Conservation (phyloP, 1,140 invertebrate species). For the Cheumatopsyche charites region DNA sequence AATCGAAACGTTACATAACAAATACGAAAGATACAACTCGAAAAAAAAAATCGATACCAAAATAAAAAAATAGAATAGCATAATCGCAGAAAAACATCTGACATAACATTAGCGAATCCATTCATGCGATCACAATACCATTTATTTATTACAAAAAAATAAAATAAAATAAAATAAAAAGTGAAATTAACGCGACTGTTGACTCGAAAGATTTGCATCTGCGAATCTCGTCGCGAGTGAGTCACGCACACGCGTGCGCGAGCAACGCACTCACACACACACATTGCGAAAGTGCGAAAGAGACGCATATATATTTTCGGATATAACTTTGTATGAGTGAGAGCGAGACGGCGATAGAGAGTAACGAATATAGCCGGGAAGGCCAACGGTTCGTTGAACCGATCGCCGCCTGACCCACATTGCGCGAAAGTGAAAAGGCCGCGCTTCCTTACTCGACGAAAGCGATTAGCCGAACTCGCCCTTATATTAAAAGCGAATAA, state of each 20-base stretch:
- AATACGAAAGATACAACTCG: no score
- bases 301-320: conserved; percentile 46
- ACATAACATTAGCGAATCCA: not conserved
- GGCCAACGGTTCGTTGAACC: conserved; percentile 62
- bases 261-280: not conserved
- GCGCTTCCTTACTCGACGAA: conserved; percentile 35
- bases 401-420: conserved; percentile 59
- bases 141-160: not conserved
- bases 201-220: not conserved
- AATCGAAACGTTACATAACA: no score
- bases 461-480: not conserved
- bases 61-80: not conserved
- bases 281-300: not conserved
- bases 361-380: conserved; percentile 61
- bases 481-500: not conserved
- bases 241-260: no score
- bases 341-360: conserved; percentile 58
- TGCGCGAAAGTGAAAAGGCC: conserved; percentile 60
- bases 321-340: conserved; percentile 50
- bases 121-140: not conserved
- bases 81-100: not conserved
- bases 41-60: no score
- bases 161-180: not conserved
- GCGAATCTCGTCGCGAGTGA: no score
- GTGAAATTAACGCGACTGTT: no score